These are phyloP conservation scores for Pseudochirops corinnae DNA, from an alignment of 2,797 vertebrate genomes.

Conservation along the genomic window DNA sequence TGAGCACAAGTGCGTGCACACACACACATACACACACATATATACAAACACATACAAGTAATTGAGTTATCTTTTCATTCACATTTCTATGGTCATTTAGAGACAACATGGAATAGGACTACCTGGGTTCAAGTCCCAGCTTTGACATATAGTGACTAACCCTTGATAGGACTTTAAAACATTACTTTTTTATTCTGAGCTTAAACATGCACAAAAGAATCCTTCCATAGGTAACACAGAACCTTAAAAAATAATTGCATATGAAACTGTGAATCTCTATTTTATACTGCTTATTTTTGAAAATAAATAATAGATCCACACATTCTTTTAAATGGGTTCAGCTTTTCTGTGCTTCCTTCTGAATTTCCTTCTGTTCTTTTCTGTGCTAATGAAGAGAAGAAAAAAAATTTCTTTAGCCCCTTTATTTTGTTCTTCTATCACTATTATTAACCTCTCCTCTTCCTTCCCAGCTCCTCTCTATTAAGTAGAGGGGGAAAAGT, in stretches of 20 bases:
- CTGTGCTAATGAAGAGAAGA: not conserved
- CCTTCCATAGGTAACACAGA: not conserved
- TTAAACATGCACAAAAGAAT: not conserved
- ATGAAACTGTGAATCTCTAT: not conserved
- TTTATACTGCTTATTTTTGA: not conserved
- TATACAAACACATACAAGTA: not conserved
- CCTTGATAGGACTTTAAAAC: not conserved
- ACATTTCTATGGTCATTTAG: not conserved
- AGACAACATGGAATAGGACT: not conserved
- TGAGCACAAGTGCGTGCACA: too few species aligned
- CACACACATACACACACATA: too few species aligned
- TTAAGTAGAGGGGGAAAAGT: not conserved
- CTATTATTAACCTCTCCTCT: not conserved
- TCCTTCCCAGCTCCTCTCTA: not conserved
- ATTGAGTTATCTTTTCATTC: not conserved
- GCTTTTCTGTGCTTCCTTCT: not conserved
- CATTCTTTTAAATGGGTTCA: not conserved
- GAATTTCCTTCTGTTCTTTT: not conserved
- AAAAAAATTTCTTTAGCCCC: not conserved
- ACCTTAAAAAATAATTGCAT: not conserved
- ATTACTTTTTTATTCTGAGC: not conserved
- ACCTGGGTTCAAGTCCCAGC: not conserved
- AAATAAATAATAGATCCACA: not conserved
- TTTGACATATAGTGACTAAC: not conserved
- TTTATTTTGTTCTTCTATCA: not conserved